Conservation (phyloP, 2,113 vertebrate species). For the Pongo abelii region DNA sequence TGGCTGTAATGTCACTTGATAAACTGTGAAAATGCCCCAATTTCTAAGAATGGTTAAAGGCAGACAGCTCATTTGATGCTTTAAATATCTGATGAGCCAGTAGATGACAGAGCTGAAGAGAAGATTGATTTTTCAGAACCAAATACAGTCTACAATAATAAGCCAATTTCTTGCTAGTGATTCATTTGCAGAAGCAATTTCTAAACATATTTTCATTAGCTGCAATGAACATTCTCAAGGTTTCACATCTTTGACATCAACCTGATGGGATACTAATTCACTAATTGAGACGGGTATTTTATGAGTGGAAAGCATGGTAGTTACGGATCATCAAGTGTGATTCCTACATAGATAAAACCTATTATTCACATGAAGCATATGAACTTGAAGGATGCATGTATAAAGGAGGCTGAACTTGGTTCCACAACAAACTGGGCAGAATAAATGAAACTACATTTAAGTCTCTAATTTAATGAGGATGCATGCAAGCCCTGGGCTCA, state of each 20-base stretch:
- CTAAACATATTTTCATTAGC: constrained; percentile 72
- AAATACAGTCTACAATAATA: constrained; percentile 55
- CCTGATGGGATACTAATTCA: constrained; percentile 40
- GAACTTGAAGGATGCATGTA: background rate
- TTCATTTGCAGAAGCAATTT: constrained; percentile 68
- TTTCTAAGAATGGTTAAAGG: constrained; percentile 70
- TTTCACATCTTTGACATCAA: constrained; percentile 44
- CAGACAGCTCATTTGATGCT: constrained; percentile 65
- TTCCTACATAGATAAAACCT: constrained; percentile 7
- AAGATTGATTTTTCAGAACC: constrained; percentile 64
- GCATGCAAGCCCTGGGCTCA: background rate
- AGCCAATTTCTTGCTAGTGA: constrained; percentile 62
- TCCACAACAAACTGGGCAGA: background rate
- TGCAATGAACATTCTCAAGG: constrained; percentile 50
- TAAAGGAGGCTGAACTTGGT: background rate
- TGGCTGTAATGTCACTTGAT: constrained; percentile 68
- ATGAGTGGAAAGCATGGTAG: constrained; percentile 20
- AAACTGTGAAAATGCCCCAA: constrained; percentile 68
- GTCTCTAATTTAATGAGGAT: background rate
- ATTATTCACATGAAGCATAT: background rate
- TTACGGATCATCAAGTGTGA: background rate
- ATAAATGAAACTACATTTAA: background rate
- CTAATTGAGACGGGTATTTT: constrained; percentile 13
- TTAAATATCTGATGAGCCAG: constrained; percentile 70
- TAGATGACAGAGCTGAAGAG: constrained; percentile 60